Base-by-base conservation (phyloP, 2,888 invertebrate species). In the Yponomeuta cagnagella region DNA sequence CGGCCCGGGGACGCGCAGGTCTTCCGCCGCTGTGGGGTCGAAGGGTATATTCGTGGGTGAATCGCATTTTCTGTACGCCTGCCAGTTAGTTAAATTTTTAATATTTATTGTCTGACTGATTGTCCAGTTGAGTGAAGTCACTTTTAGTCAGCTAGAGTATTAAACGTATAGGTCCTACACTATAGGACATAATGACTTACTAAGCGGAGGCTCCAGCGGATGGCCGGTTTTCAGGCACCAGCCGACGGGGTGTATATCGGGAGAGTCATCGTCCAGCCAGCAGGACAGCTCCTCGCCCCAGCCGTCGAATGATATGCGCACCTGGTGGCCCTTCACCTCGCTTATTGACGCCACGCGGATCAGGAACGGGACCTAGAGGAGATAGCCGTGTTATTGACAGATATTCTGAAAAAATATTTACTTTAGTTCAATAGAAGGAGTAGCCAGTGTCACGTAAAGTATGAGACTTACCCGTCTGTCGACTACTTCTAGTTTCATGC, bases 201-300 rank as follows among this genome's bases (percentile, higher is more conserved):
- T 95, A 67, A 97, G 93, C 15, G 98, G 98, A 10, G 96, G 95
- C 83, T 97, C 96, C 43, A 98, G 87, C 0, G 96, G 96, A 84
- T 98, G 98, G 2, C 95, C 96, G 1, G 98, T 98, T 87, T 96
- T 96, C 74, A 95, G 93, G 83, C 98, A 97, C 98, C 98, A 98
- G 58, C 97, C 96, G 74, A 97, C 95, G 0, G 98, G 98, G 90
- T 98, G 98, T 77, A 98, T 94, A 85, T 98, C 97, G 0, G 96
- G 94, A 75, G 95, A 96, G 87, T 98, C 98, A 84, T 98, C 98
- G 79, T 98, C 98, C 72, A 97, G 90, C 97, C 97, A 98, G 84
- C 95, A 96, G 74, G 96, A 95, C 82, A 97, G 95, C 75, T 95
- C 94, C 77, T 94, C 94, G 0, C 96, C 95, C 97, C 98, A 98